phyloP scores from a whole-genome alignment of 2,888 invertebrate genomes.

The Panopea generosa region DNA sequence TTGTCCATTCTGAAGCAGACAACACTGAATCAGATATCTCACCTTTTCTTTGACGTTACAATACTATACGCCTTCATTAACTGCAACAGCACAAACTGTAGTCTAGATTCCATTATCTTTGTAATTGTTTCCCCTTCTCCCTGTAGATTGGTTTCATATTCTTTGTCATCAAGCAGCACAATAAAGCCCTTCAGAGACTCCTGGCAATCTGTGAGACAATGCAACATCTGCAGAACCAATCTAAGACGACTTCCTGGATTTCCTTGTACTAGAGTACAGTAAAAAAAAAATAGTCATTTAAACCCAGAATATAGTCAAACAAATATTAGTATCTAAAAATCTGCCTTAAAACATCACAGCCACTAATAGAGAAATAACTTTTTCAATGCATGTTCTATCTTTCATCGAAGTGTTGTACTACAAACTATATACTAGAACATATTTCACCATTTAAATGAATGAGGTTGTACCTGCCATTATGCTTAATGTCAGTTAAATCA shows the following conservation, averaged over 20 bases:
- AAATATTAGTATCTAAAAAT: no score
- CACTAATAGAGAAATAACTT: no score
- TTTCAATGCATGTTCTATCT: no score
- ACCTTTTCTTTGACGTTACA: conserved; percentile 66
- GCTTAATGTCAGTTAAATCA: no score
- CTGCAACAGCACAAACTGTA: conserved; percentile 70
- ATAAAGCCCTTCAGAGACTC: conserved; percentile 51
- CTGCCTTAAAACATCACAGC: no score
- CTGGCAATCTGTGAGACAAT: conserved; percentile 58
- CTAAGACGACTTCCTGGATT: conserved; percentile 49
- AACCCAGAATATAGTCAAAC: no score
- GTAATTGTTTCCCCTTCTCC: conserved; percentile 62
- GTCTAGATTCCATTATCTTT: conserved; percentile 64
- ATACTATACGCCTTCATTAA: conserved; percentile 63
- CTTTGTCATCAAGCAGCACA: conserved; percentile 53
- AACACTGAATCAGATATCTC: conserved; percentile 3
- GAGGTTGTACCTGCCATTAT: no score
- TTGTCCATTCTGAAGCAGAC: neutral
- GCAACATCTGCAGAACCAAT: conserved; percentile 49
- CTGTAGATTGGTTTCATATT: conserved; percentile 40
- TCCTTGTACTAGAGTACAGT: conserved; percentile 58
- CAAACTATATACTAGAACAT: no score
- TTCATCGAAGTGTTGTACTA: no score
- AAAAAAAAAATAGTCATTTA: no score
- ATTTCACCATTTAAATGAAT: no score